Evolutionary conservation across 2,888 invertebrate genomes (phyloP).

Genomic region (Athetis lepigone): DNA sequence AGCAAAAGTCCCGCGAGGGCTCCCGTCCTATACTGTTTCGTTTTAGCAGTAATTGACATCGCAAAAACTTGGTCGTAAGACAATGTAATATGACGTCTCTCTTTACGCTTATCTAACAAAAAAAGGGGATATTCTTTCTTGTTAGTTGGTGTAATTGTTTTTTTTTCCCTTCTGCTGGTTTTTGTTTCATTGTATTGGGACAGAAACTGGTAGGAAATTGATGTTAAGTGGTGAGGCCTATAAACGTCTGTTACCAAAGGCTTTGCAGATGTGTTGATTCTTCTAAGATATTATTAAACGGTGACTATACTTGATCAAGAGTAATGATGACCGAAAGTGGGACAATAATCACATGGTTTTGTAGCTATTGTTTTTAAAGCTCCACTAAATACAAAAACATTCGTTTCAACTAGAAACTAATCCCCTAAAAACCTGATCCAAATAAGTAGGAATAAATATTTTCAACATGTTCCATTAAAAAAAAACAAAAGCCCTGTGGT

Average conservation of each 20-base stretch:
- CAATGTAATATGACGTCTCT: constrained; percentile 28
- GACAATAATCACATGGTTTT: neutral
- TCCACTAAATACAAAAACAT: constrained; percentile 1
- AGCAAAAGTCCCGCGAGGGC: constrained; percentile 30
- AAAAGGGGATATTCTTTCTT: constrained; percentile 12
- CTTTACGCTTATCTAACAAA: constrained; percentile 12
- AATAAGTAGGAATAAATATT: constrained; percentile 33
- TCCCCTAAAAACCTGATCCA: constrained; percentile 11
- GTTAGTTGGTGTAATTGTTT: constrained; percentile 24
- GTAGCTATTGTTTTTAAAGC: neutral
- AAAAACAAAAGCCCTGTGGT: constrained; percentile 33
- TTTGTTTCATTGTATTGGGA: too few species aligned
- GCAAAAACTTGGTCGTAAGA: constrained; percentile 32
- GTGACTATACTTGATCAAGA: too few species aligned
- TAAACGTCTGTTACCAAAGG: too few species aligned
- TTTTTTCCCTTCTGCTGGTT: too few species aligned
- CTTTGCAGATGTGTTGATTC: too few species aligned
- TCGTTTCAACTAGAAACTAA: neutral
- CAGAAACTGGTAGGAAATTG: too few species aligned
- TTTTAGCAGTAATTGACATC: constrained; percentile 30
- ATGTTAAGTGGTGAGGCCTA: too few species aligned
- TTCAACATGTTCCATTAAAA: constrained; percentile 33
- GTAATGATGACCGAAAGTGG: too few species aligned
- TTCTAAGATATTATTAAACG: too few species aligned
- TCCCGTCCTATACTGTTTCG: constrained; percentile 27